These are phyloP conservation scores for Cephus spinipes DNA, from an alignment of 2,888 invertebrate species.

Conservation along the genomic window DNA sequence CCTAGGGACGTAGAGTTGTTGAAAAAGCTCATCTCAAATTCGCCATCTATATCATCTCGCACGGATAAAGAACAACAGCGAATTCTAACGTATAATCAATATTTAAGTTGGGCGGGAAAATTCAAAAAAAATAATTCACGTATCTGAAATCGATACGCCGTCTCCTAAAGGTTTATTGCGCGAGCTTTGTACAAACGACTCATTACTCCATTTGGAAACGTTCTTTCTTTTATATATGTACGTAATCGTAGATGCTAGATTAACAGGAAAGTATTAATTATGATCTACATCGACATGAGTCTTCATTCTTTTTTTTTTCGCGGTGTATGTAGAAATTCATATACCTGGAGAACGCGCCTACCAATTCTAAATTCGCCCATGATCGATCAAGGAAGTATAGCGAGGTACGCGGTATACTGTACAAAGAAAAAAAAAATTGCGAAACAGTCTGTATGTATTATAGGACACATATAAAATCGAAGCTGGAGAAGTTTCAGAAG, in stretches of 20 bases:
- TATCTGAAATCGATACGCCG: not conserved
- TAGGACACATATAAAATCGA: not conserved
- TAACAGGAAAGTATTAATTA: not conserved
- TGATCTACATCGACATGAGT: not conserved
- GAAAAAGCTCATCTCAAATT: not conserved
- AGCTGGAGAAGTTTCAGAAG: not conserved
- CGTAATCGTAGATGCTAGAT: not conserved
- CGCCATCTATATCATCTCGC: not conserved
- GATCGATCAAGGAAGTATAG: not conserved
- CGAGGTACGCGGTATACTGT: not conserved
- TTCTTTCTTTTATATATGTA: not conserved
- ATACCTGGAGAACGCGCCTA: not conserved
- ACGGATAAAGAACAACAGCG: not conserved
- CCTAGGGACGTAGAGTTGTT: not conserved
- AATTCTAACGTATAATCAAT: not conserved
- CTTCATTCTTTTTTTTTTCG: not conserved
- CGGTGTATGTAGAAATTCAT: not conserved
- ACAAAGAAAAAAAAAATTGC: not conserved
- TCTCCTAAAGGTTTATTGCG: not conserved
- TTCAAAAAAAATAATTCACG: not conserved
- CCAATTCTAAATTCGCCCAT: not conserved
- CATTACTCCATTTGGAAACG: not conserved
- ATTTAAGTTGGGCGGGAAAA: slow-evolving; percentile 14
- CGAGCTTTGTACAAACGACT: not conserved
- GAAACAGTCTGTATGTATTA: not conserved